Evolutionary conservation across 2,888 invertebrate genomes (phyloP).

Genomic region (Aricia artaxerxes): DNA sequence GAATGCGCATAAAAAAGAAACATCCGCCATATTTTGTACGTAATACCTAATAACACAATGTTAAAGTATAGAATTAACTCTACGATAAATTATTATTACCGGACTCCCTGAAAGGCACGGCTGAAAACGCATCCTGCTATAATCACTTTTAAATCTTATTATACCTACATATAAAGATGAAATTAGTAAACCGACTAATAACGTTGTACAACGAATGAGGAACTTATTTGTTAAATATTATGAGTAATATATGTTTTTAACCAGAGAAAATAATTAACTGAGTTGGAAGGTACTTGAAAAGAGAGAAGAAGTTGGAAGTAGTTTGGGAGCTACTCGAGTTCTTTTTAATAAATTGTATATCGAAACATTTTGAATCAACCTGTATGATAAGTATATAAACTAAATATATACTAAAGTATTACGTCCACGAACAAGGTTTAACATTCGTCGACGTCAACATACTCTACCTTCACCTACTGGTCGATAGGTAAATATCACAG

Average conservation of each 20-base stretch:
- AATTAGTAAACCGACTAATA: too few species aligned
- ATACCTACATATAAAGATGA: too few species aligned
- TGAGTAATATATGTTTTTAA: too few species aligned
- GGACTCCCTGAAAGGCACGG: neutral
- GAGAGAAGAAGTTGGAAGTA: too few species aligned
- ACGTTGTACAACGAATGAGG: too few species aligned
- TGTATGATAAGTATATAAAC: neutral
- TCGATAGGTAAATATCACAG: neutral
- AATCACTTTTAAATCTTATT: too few species aligned
- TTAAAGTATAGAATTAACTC: neutral
- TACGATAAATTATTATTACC: neutral
- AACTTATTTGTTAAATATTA: too few species aligned
- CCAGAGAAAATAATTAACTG: too few species aligned
- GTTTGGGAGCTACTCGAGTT: too few species aligned
- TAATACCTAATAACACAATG: conserved; percentile 33
- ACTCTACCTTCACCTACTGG: conserved; percentile 10
- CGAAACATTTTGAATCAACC: neutral
- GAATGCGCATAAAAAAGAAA: conserved; percentile 64
- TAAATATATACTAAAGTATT: neutral
- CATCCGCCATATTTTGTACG: conserved; percentile 56
- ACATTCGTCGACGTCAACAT: neutral
- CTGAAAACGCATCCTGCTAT: too few species aligned
- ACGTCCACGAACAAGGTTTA: neutral
- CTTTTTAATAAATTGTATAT: neutral
- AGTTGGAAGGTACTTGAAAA: too few species aligned